Conservation (phyloP, 1,140 invertebrate species). For the Uloborus diversus region DNA sequence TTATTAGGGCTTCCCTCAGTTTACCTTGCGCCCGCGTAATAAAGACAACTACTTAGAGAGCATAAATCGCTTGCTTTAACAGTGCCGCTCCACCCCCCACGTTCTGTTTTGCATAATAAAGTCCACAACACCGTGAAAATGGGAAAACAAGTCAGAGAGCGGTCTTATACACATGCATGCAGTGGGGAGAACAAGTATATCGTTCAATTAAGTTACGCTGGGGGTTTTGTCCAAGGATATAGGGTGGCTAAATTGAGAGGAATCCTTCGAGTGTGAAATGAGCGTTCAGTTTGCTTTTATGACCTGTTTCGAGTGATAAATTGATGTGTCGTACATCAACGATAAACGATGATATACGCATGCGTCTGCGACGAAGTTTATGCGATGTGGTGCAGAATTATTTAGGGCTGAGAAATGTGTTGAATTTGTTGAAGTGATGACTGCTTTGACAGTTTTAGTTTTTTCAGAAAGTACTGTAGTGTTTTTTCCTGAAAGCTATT, state of each 20-base stretch:
- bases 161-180: background rate
- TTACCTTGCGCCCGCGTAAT: constrained; percentile 28
- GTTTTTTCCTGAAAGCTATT: too few relatives aligned
- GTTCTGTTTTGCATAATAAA: constrained; percentile 42
- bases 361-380: background rate
- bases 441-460: too few relatives aligned
- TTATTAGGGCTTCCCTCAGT: constrained; percentile 15
- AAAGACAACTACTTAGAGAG: constrained; percentile 1
- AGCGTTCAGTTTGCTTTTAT: constrained; percentile 43
- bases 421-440: too few relatives aligned
- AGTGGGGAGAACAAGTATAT: constrained; percentile 33
- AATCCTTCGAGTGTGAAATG: constrained; percentile 39
- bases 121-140: constrained; percentile 49
- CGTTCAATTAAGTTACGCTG: constrained; percentile 35
- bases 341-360: constrained; percentile 31
- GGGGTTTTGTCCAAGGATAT: background rate
- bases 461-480: too few relatives aligned
- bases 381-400: too few relatives aligned
- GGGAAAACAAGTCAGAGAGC: constrained; percentile 25
- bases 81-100: background rate
- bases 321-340: constrained; percentile 16
- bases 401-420: too few relatives aligned
- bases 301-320: constrained; percentile 37
- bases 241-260: constrained; percentile 10
- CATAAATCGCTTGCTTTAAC: background rate